Base-by-base conservation (phyloP, 2,113 vertebrate genomes). In the Cryptotis parvus region DNA sequence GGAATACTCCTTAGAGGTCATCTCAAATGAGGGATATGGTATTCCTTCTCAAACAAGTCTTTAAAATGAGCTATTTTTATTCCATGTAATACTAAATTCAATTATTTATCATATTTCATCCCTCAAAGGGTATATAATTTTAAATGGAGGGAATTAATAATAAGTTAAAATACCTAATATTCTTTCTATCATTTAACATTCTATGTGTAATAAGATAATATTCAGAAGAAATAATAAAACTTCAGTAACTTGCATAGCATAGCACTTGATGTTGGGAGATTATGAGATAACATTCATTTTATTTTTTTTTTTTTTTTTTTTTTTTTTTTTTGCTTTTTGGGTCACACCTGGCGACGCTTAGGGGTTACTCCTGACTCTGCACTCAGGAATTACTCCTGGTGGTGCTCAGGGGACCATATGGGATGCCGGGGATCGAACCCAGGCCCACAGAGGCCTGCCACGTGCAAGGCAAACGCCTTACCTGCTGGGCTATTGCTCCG, bases 201-300 rank as follows among this genome's bases (percentile, higher is more conserved):
- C 75, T 55, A 16, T 9, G 1, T 45, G 37, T 3, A 85, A 52
- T 91, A 52, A 72, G 26, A 84, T 29, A 85, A 74, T 37, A 73
- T 41, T 89, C 63, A 41, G 6, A 77, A 31, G 18, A 61, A 75
- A 84, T 9, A 68, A 85, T 11, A 80, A 94, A 83, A 41, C 52
- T 39, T 81, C 39, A 77, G 55, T 70, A 63, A 73, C 22, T 70
- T 85, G 77, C n/a, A 87, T 70, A 45, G 49, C 6, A 15, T 12
- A 82, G 39, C 9, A 79, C 41, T 86, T 87, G 31, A 63, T n/a
- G 74, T 78, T 52, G 33, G 1, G 37, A 4, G n/a, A 74, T 20
- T 65, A 12, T 31, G 29, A 68, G 16, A 80, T 11, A 43, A 35
- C 29, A 77, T 41, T 77, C 49, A n/a, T n/a, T n/a, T n/a, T n/a